Conservation (phyloP, 2,797 vertebrate species). For the Chromobotia macracanthus region DNA sequence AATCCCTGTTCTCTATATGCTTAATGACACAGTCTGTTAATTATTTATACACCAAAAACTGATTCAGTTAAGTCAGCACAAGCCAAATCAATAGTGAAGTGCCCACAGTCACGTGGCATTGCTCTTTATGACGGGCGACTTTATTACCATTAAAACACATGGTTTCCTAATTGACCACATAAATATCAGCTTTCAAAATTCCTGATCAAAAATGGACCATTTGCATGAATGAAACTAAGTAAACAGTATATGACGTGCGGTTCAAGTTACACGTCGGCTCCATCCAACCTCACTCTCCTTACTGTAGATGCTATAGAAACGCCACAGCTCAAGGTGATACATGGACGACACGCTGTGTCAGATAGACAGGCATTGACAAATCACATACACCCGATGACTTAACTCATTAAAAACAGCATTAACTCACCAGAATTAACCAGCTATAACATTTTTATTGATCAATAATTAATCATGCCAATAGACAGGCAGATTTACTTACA, state of each 20-base stretch:
- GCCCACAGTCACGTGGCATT: conserved; percentile 29
- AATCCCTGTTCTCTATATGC: conserved; percentile 19
- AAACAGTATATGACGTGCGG: conserved; percentile 52
- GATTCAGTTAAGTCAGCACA: conserved; percentile 47
- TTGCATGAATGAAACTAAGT: conserved; percentile 19
- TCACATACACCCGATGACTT: conserved; percentile 34
- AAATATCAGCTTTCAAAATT: background rate
- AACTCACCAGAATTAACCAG: too few species aligned
- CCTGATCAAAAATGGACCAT: background rate
- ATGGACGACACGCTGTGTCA: conserved; percentile 12
- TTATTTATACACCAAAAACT: conserved; percentile 46
- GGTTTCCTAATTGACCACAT: background rate
- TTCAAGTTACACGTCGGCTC: conserved; percentile 67
- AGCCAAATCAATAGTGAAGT: conserved; percentile 39
- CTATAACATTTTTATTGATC: background rate
- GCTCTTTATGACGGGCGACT: conserved; percentile 30
- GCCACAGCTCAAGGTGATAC: conserved; percentile 72
- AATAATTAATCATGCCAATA: background rate
- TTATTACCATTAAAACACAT: conserved; percentile 5
- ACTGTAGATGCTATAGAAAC: conserved; percentile 49
- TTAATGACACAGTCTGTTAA: conserved; percentile 45
- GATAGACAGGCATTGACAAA: conserved; percentile 26
- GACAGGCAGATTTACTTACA: conserved; percentile 37
- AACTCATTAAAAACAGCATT: conserved; percentile 12
- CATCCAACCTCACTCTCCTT: conserved; percentile 75